phyloP scores from a whole-genome alignment of 1,140 invertebrate species.

The Trichonephila clavipes region DNA sequence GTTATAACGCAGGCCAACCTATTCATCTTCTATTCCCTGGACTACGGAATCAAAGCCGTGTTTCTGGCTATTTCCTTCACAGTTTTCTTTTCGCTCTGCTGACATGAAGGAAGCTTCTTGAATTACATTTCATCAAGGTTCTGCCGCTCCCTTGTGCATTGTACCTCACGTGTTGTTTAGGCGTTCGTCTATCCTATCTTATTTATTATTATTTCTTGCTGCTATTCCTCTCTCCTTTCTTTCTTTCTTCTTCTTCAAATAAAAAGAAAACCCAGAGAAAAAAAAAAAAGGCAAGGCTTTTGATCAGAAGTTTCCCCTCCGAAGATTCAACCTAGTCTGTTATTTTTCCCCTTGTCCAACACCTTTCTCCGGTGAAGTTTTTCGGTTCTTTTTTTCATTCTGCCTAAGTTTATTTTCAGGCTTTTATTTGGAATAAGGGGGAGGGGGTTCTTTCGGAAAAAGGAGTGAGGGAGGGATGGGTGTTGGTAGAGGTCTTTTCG shows the following conservation, averaged over 20 bases:
- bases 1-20: conserved; percentile 56
- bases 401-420: conserved; percentile 14
- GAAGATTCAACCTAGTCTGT: conserved; percentile 33
- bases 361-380: background rate
- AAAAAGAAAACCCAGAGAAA: background rate
- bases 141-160: conserved; percentile 47
- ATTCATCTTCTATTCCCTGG: conserved; percentile 70
- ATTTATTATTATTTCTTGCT: conserved; percentile 56
- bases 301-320: conserved; percentile 57
- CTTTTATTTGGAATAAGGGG: conserved; percentile 42
- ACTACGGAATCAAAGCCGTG: conserved; percentile 71
- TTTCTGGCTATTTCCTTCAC: conserved; percentile 62
- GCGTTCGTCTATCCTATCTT: background rate
- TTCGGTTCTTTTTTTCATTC: background rate
- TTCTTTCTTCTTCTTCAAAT: background rate
- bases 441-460: background rate
- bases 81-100: conserved; percentile 3
- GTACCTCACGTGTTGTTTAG: conserved; percentile 69
- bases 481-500: background rate
- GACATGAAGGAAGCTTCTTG: conserved; percentile 50
- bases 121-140: conserved; percentile 71
- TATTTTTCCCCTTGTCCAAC: conserved; percentile 35
- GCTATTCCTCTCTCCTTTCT: background rate
- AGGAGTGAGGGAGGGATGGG: background rate
- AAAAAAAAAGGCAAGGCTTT: conserved; percentile 7